Percentiles rank a stretch among this genome's conserved stretches.
phyloP scores from a whole-genome alignment of 2,113 vertebrate species.

The Dromiciops gliroides region DNA sequence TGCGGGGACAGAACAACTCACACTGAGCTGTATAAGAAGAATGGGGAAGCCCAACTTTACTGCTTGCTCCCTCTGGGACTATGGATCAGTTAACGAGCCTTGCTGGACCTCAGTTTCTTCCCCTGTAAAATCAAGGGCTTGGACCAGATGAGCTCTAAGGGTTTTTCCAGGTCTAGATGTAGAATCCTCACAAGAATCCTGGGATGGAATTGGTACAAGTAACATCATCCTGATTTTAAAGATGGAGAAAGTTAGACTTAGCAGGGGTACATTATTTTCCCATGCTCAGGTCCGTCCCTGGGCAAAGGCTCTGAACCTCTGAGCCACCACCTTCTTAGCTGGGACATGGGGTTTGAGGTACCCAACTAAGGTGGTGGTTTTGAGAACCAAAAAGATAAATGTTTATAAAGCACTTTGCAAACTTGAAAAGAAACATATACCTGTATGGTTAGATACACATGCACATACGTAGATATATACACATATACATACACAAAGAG shows the following conservation, averaged over 20 bases:
- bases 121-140: background rate
- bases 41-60: background rate
- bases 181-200: background rate
- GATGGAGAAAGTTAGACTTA: background rate
- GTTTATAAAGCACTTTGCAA: no score
- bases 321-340: background rate
- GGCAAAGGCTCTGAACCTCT: background rate
- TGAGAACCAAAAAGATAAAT: background rate
- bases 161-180: background rate
- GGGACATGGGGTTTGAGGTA: background rate
- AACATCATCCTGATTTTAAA: background rate
- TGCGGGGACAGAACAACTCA: background rate
- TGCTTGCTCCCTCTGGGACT: background rate
- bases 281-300: background rate
- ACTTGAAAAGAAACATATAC: no score
- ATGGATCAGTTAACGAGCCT: no score
- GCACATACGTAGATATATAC: no score
- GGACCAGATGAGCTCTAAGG: background rate
- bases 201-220: background rate
- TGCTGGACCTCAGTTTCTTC: background rate
- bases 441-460: no score
- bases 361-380: background rate
- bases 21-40: background rate
- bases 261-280: background rate
- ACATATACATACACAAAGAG: no score